These are phyloP conservation scores for Gortyna flavago DNA, from an alignment of 2,888 invertebrate genomes.

Conservation along the genomic window DNA sequence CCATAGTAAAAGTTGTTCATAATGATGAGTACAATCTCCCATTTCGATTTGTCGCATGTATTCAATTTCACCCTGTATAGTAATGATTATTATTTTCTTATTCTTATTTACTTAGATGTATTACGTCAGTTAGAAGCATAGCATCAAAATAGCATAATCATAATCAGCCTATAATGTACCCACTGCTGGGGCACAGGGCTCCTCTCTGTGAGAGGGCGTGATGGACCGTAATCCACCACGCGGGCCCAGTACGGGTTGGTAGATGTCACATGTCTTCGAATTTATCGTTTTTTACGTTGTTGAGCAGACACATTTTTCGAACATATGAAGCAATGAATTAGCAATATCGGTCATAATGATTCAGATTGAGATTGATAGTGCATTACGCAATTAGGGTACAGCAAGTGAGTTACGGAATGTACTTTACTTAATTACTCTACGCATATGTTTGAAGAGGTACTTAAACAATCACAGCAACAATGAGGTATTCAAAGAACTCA, in stretches of 20 bases:
- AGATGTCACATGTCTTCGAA: background rate
- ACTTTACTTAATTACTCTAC: background rate
- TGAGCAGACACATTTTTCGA: too few species aligned
- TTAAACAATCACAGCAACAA: constrained; percentile 1
- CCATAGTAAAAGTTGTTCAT: too few species aligned
- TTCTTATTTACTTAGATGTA: too few species aligned
- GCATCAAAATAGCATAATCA: background rate
- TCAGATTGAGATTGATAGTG: too few species aligned
- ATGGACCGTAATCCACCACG: background rate
- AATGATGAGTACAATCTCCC: too few species aligned
- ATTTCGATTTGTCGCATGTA: too few species aligned
- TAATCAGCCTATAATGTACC: background rate
- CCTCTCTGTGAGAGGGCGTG: background rate
- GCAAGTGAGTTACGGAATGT: constrained; percentile 1
- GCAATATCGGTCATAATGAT: too few species aligned
- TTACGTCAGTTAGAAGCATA: background rate
- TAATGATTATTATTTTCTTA: too few species aligned
- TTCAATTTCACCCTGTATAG: too few species aligned
- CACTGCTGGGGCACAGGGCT: background rate
- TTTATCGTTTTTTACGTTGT: too few species aligned
- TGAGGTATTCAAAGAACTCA: constrained; percentile 15
- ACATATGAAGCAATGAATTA: too few species aligned
- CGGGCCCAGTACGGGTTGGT: background rate
- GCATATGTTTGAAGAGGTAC: background rate
- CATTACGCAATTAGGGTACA: too few species aligned